Evolutionary conservation across 2,888 invertebrate species (phyloP), one percentile per base, ranked within the genome.

Genomic region (Lasioglossum vierecki): DNA sequence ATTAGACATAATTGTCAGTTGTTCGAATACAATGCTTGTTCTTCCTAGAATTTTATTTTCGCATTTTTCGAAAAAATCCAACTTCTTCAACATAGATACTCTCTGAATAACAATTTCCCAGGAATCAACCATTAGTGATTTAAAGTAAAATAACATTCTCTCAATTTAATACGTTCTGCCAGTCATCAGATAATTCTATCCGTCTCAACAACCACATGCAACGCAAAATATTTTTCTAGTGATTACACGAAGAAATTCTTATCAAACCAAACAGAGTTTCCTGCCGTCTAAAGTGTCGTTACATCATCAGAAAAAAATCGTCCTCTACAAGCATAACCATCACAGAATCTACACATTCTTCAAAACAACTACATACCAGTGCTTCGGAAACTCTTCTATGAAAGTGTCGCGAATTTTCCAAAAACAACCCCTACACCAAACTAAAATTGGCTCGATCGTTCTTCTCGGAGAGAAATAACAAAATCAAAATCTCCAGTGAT

Each of bases 191-290:
- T 35, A 66, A 66, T 35, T 30, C 66, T 66, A 35, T 30, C 18
- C 66, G 18, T 22, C 22, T 66, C 66, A 35, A 22, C 66, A 18
- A 30, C 3, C 8, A 35, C 26, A 35, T 6, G 15, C 35, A 66
- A 35, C 35, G 22, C 35, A 66, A 66, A 66, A 18, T 66, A 22
- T 35, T 22, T 30, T 30, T 66, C 35, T 35, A 66, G 26, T 35
- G 35, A 66, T 60, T 26, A 35, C 8, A 66, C 30, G 35, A 60
- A 60, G 13, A 66, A 35, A 66, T 66, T 35, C 66, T 35, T 66
- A 35, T 66, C 35, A 66, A 66, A 66, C 18, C 66, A 18, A 66
- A 66, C 66, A 68, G 41, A 53, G 72, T 73, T 77, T 46, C 66
- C 66, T 41, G 74, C 30, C 30, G 66, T 35, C 35, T 66, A 35